Evolutionary conservation across 2,797 vertebrate species (phyloP).

Genomic region (Chelonia mydas): DNA sequence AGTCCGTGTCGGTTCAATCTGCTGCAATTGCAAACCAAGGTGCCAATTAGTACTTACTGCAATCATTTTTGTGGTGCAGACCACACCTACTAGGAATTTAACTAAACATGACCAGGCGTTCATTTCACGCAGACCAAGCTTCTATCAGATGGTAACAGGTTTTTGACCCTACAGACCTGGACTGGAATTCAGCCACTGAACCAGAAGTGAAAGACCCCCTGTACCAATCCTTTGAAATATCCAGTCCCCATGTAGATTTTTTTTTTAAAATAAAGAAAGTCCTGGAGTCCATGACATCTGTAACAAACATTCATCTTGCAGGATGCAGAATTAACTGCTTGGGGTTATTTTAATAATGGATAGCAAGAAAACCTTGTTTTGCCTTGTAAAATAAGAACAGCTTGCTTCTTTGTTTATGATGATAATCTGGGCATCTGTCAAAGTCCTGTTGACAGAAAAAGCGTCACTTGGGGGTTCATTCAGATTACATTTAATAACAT

Average conservation of each 20-base stretch:
- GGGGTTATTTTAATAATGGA: background rate
- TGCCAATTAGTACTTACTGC: background rate
- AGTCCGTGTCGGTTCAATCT: fast-evolving
- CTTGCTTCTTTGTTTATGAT: conserved; percentile 5
- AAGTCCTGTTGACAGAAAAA: conserved; percentile 21
- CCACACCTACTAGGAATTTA: fast-evolving
- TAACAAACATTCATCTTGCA: background rate
- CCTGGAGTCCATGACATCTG: background rate
- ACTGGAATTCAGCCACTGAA: background rate
- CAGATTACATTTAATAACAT: background rate
- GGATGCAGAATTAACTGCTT: background rate
- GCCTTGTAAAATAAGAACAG: conserved; percentile 23
- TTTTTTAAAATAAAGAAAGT: background rate
- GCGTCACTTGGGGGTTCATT: background rate
- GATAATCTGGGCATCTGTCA: background rate
- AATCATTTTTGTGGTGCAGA: background rate
- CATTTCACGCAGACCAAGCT: background rate
- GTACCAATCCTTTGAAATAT: background rate
- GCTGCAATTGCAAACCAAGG: background rate
- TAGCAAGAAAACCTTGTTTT: conserved; percentile 8
- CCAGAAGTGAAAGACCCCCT: background rate
- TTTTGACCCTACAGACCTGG: background rate
- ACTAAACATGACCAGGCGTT: background rate
- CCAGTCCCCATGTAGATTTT: background rate
- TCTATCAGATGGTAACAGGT: background rate